Evolutionary conservation across 2,797 vertebrate species (phyloP).

Genomic region (Tokudaia tokunoshimensis): DNA sequence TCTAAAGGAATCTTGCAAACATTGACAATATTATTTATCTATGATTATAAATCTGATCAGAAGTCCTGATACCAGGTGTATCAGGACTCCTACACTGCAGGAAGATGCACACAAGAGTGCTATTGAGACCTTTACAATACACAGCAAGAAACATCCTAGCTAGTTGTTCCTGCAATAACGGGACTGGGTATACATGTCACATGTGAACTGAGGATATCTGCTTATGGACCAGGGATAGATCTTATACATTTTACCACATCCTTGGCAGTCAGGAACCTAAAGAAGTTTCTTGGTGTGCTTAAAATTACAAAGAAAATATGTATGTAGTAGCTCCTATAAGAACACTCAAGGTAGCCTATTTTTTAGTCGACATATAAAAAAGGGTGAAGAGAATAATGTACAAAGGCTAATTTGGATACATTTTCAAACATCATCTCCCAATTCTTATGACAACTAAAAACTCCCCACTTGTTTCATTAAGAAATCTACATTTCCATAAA

Average conservation of each 20-base stretch:
- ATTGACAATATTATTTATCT: neutral
- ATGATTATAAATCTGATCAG: neutral
- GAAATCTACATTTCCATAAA: constrained; percentile 47
- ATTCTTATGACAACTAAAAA: neutral
- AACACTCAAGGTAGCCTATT: neutral
- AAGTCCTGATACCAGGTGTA: neutral
- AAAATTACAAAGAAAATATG: neutral
- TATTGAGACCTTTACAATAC: neutral
- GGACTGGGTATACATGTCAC: neutral
- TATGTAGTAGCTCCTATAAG: neutral
- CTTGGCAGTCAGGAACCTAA: neutral
- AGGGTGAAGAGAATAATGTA: neutral
- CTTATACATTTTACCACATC: neutral
- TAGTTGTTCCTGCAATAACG: neutral
- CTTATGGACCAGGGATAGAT: neutral
- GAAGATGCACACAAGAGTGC: too few relatives aligned
- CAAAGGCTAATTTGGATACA: neutral
- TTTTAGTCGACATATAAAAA: neutral
- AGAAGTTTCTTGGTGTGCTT: neutral
- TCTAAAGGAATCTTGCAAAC: constrained; percentile 16
- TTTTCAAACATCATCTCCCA: neutral
- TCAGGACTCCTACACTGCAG: neutral
- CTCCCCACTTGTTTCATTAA: neutral
- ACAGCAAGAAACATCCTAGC: neutral
- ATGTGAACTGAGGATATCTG: neutral